Evolutionary conservation across 2,797 vertebrate species (phyloP).

Genomic region (Clarias pachynema): DNA sequence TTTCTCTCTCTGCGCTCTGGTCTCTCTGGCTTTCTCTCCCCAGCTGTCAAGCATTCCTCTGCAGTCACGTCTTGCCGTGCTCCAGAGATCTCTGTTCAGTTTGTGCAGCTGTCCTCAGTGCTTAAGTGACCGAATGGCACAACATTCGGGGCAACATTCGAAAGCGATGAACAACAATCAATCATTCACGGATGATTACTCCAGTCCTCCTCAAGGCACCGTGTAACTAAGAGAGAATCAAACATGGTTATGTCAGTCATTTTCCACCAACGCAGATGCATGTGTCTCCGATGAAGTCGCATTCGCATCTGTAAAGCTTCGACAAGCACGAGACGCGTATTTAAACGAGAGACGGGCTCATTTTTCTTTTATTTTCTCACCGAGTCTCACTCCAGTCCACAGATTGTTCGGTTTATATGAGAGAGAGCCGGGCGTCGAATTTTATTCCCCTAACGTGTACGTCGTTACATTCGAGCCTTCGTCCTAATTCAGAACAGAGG

Average conservation of each 20-base stretch:
- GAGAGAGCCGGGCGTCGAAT: not conserved
- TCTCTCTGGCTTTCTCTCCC: conserved; percentile 47
- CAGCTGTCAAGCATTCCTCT: conserved; percentile 59
- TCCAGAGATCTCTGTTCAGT: conserved; percentile 47
- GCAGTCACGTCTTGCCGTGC: conserved; percentile 46
- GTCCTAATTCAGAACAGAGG: conserved; percentile 51
- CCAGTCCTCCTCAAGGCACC: conserved; percentile 7
- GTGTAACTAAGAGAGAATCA: conserved; percentile 24
- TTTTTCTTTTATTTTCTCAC: not conserved
- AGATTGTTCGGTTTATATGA: not conserved
- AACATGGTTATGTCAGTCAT: conserved; percentile 17
- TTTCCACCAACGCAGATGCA: conserved; percentile 7
- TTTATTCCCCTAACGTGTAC: conserved; percentile 20
- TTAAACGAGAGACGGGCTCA: not conserved
- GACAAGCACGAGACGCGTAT: not conserved
- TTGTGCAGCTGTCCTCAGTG: conserved; percentile 57
- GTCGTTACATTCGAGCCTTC: conserved; percentile 20
- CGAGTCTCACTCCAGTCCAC: not conserved
- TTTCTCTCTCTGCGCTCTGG: conserved; percentile 40
- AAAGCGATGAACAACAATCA: conserved; percentile 18
- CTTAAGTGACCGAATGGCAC: conserved; percentile 39
- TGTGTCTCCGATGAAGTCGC: not conserved
- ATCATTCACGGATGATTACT: conserved; percentile 28
- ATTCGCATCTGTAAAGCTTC: not conserved
- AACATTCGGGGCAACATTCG: conserved; percentile 25